phyloP scores from a whole-genome alignment of 2,113 vertebrate species.

The Sceloporus undulatus region DNA sequence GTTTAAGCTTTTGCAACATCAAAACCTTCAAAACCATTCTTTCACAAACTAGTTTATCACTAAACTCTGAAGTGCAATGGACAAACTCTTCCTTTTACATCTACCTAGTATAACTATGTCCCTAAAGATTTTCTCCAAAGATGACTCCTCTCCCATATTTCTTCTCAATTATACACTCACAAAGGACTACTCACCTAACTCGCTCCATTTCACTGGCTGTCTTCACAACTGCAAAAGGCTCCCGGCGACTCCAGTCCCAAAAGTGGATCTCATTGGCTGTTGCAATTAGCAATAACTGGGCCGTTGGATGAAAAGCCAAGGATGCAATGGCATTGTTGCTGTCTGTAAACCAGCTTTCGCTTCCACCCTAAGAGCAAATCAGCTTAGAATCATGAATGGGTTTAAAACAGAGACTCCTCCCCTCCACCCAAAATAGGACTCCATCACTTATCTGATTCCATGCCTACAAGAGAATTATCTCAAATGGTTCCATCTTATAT shows the following conservation, averaged over 20 bases:
- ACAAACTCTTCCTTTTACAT: not conserved
- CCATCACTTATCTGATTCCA: not conserved
- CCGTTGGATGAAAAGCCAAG: constrained; percentile 95
- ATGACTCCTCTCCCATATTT: not conserved
- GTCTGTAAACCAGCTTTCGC: constrained; percentile 99
- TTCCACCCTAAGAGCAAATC: constrained; percentile 87
- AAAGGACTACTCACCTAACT: constrained; percentile 86
- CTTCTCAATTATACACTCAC: not conserved
- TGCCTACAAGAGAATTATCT: not conserved
- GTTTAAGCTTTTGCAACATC: not conserved
- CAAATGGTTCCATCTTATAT: not conserved
- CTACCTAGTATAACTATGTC: not conserved
- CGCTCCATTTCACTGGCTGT: constrained; percentile 96
- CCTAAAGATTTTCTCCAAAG: not conserved
- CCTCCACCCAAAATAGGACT: not conserved
- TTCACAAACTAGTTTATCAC: not conserved
- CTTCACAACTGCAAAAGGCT: constrained; percentile 97
- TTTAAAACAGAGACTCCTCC: constrained; percentile 28
- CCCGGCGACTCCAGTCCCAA: constrained; percentile 99
- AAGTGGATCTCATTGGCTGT: constrained; percentile 99
- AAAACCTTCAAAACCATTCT: no score
- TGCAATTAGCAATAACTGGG: constrained; percentile 97
- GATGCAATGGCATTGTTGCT: constrained; percentile 99
- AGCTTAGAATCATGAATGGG: constrained; percentile 59
- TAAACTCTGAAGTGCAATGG: not conserved